Evolutionary conservation across 2,888 invertebrate genomes (phyloP).

Genomic region (Drosophila maculinotata): DNA sequence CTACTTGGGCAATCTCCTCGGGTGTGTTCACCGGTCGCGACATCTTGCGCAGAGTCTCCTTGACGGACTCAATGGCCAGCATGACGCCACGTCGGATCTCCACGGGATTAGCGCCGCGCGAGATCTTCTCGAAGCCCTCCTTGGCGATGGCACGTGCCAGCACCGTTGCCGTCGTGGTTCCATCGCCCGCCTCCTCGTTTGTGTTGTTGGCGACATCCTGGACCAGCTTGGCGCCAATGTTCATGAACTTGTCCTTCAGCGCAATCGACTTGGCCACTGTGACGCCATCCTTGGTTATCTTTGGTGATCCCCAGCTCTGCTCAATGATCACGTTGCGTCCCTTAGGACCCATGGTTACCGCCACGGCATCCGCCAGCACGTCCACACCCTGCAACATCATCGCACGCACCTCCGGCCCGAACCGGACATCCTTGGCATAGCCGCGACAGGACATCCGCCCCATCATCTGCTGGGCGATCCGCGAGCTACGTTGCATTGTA

Average conservation of each 20-base stretch:
- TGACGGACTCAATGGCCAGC: slow-evolving; percentile 96
- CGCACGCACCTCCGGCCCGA: slow-evolving; percentile 98
- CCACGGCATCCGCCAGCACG: slow-evolving; percentile 98
- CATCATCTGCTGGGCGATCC: slow-evolving; percentile 78
- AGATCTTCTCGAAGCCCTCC: slow-evolving; percentile 99
- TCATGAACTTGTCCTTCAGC: slow-evolving; percentile 98
- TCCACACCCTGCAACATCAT: slow-evolving; percentile 99
- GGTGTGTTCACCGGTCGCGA: slow-evolving; percentile 98
- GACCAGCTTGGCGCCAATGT: slow-evolving; percentile 98
- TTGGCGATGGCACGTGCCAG: slow-evolving; percentile 99
- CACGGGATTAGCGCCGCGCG: slow-evolving; percentile 97
- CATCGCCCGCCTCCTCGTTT: slow-evolving; percentile 99
- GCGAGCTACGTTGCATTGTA: slow-evolving; percentile 84
- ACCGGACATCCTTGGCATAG: slow-evolving; percentile 98
- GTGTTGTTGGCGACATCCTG: slow-evolving; percentile 99
- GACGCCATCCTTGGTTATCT: slow-evolving; percentile 99
- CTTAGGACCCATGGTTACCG: slow-evolving; percentile 99
- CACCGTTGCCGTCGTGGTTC: slow-evolving; percentile 99
- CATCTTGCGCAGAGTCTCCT: slow-evolving; percentile 93
- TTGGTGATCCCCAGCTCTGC: slow-evolving; percentile 99
- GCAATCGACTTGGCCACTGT: slow-evolving; percentile 99
- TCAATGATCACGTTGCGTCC: slow-evolving; percentile 99
- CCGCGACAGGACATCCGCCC: slow-evolving; percentile 85
- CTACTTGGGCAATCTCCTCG: slow-evolving; percentile 99
- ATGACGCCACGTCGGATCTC: slow-evolving; percentile 97